Conservation (phyloP, 30 jellyfish, hydroid and myxozoan genomes). For the Aurelia aurita region DNA sequence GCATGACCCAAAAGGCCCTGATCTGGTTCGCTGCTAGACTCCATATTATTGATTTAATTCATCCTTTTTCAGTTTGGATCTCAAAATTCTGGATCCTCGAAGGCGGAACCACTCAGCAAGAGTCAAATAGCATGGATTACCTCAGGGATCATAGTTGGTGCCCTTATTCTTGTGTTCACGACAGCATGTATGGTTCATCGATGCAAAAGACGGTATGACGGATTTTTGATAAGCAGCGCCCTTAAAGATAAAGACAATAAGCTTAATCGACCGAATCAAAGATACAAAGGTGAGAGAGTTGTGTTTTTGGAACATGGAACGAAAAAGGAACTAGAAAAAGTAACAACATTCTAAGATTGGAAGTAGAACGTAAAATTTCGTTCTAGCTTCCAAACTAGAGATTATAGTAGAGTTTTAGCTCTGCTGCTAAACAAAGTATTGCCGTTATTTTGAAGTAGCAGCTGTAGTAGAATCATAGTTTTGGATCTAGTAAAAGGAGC, state of each 20-base stretch:
- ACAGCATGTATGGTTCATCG: slow-evolving; percentile 65
- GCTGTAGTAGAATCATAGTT: too few species aligned
- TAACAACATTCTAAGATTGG: slow-evolving; percentile 25
- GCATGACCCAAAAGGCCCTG: too few species aligned
- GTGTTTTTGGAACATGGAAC: slow-evolving; percentile 68
- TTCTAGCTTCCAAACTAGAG: too few species aligned
- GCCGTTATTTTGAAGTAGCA: too few species aligned
- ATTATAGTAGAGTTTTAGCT: too few species aligned
- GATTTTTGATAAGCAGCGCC: slow-evolving; percentile 63
- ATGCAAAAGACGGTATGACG: slow-evolving; percentile 55
- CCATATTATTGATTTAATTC: too few species aligned
- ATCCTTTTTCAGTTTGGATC: too few species aligned
- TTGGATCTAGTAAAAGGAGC: too few species aligned
- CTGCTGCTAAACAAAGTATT: too few species aligned
- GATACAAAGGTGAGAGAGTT: slow-evolving; percentile 73
- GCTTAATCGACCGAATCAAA: slow-evolving; percentile 50
- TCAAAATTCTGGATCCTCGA: background rate
- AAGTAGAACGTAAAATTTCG: background rate
- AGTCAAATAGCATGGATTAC: slow-evolving; percentile 82
- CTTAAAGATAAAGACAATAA: slow-evolving; percentile 59
- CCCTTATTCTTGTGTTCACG: slow-evolving; percentile 62
- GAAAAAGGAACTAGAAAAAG: slow-evolving; percentile 63
- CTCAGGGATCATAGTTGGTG: slow-evolving; percentile 80
- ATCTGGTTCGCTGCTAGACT: too few species aligned
- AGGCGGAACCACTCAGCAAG: slow-evolving; percentile 55